A percentile compares a stretch with the other conserved stretches of the same genome.
Conservation (phyloP, 2,888 invertebrate genomes). For the Physocephala rufipes region DNA sequence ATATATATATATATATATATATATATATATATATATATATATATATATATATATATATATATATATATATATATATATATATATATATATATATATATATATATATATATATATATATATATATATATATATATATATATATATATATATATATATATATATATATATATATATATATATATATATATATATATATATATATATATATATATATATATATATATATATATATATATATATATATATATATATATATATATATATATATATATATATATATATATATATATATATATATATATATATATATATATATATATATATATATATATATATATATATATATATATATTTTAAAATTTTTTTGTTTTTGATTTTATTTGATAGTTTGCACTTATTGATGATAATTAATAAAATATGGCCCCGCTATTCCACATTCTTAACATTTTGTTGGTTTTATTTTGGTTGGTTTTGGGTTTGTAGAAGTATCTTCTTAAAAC, state of each 20-base stretch:
- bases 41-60: conserved; percentile 38
- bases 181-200: conserved; percentile 38
- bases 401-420: conserved; percentile 57
- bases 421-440: conserved; percentile 67
- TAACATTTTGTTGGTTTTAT: conserved; percentile 38
- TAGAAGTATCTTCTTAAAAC: conserved; percentile 14
- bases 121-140: conserved; percentile 39
- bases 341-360: conserved; percentile 27
- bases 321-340: conserved; percentile 42
- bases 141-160: conserved; percentile 39
- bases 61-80: conserved; percentile 41
- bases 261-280: conserved; percentile 40
- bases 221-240: conserved; percentile 38
- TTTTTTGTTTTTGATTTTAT: conserved; percentile 2
- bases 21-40: conserved; percentile 38
- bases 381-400: conserved; percentile 49
- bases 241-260: conserved; percentile 42
- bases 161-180: conserved; percentile 42
- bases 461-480: conserved; percentile 16
- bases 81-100: conserved; percentile 42
- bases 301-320: conserved; percentile 38
- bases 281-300: conserved; percentile 38
- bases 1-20: conserved; percentile 40
- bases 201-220: conserved; percentile 38
- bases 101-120: conserved; percentile 37